phyloP scores from a whole-genome alignment of 2,888 invertebrate genomes.

The Azorinus chamasolen region DNA sequence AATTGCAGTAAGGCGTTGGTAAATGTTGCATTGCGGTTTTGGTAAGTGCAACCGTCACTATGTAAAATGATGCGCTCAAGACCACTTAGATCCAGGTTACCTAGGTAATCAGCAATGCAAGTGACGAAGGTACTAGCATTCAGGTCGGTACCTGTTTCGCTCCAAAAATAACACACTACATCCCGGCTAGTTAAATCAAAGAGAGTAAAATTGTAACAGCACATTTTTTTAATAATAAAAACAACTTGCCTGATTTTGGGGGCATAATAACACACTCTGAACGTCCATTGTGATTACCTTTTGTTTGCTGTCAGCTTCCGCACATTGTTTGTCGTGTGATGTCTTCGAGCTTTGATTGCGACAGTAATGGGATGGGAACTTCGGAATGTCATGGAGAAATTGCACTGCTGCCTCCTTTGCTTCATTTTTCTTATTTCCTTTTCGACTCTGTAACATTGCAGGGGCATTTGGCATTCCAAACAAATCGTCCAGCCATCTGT shows the following conservation, averaged over 20 bases:
- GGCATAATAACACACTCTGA: conserved; percentile 58
- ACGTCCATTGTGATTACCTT: conserved; percentile 53
- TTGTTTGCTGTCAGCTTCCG: conserved; percentile 10
- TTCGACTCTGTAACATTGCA: background rate
- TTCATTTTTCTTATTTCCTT: conserved; percentile 1
- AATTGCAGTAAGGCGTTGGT: too few species aligned
- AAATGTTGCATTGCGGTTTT: too few species aligned
- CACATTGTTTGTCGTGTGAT: conserved; percentile 48
- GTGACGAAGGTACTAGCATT: conserved; percentile 31
- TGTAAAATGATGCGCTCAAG: conserved; percentile 39
- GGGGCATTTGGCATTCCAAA: conserved; percentile 4
- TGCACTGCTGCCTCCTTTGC: conserved; percentile 2
- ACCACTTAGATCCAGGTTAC: background rate
- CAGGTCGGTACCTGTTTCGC: conserved; percentile 47
- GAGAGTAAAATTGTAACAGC: conserved; percentile 55
- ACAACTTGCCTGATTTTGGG: conserved; percentile 51
- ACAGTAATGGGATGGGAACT: conserved; percentile 36
- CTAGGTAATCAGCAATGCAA: conserved; percentile 5
- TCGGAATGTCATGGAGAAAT: conserved; percentile 1
- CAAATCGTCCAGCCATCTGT: conserved; percentile 23
- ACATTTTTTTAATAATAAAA: conserved; percentile 63
- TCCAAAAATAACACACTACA: conserved; percentile 61
- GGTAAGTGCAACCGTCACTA: conserved; percentile 56
- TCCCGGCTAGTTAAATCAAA: conserved; percentile 33
- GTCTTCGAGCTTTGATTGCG: conserved; percentile 42